Evolutionary conservation across 2,797 vertebrate species (phyloP).

Genomic region (Hafferia zeledoni): DNA sequence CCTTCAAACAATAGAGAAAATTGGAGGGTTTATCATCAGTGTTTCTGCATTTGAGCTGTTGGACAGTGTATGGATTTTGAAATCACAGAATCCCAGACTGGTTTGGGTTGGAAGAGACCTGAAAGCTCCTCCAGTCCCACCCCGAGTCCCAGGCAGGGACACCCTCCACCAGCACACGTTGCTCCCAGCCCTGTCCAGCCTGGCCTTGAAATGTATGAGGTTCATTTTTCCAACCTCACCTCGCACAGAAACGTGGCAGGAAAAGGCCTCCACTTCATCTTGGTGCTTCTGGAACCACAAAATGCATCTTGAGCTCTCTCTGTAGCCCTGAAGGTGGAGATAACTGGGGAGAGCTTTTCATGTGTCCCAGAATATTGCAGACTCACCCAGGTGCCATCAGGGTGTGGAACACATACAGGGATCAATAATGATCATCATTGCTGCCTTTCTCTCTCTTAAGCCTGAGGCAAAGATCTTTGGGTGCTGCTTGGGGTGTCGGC

Average conservation of each 20-base stretch:
- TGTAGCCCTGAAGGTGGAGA: neutral
- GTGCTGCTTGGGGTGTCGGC: neutral
- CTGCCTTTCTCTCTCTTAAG: neutral
- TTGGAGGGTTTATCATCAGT: neutral
- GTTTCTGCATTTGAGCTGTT: neutral
- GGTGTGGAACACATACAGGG: neutral
- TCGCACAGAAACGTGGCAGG: neutral
- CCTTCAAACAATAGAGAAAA: neutral
- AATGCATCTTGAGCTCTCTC: neutral
- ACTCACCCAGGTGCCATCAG: neutral
- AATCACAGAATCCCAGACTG: neutral
- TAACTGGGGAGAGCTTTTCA: neutral
- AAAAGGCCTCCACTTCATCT: neutral
- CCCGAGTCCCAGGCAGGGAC: too few relatives aligned
- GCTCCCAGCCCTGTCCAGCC: neutral
- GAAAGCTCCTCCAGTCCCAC: neutral
- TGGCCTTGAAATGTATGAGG: neutral
- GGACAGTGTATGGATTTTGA: neutral
- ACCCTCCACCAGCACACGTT: neutral
- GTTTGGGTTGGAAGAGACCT: neutral
- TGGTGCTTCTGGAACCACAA: neutral
- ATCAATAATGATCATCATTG: neutral
- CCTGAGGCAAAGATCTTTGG: neutral
- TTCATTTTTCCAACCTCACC: neutral
- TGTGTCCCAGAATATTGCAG: too few relatives aligned